Base-by-base conservation (phyloP, 2,888 invertebrate species). In the Zonitis immaculata region DNA sequence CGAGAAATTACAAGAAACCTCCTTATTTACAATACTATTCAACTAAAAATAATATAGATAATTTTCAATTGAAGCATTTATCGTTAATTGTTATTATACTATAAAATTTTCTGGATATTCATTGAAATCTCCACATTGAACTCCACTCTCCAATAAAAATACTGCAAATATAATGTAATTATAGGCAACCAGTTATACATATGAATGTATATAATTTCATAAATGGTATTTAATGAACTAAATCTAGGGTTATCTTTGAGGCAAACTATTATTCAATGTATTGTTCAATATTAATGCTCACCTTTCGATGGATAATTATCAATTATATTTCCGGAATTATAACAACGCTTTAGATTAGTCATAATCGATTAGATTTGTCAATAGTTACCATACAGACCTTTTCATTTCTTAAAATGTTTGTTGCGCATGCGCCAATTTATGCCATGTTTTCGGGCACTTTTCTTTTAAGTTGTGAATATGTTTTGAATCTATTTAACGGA, bases 1-100 rank as follows among this genome's bases (percentile, higher is more conserved):
- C 14, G 82, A 78, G 69, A 90, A 82, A 72, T 89, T 89, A 70
- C 89, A 90, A 1, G 88, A 5, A 20, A 39, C 20, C n/a, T 20
- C 11, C 9, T 20, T 20, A 20, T 39, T 18, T 3, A 20, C 8
- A 8, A 18, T 39, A 39, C 18, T 39, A 7, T 18, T 18, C 6
- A 20, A n/a, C 39, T 39, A 39, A 0, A 39, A 28, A 28, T 3
- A 35, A 16, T 32, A 1, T 1, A 14, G 4, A 30, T 1, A 12
- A 35, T 35, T 35, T 16, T 16, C 2, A 9, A 16, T 18, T 35
- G 4, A 18, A 4, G n/a, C n/a, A 8, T 18, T 4, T 35, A 9
- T 35, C 4, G 2, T n/a, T 12, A 32, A 22, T 22, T n/a, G n/a
- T 30, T n/a, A 30, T 16, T 16, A 16, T 35, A 35, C 35, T 3